A percentile compares a stretch with the other conserved stretches of the same genome.
Evolutionary conservation across 2,888 invertebrate species (phyloP).

Genomic region (Drosophila merina): DNA sequence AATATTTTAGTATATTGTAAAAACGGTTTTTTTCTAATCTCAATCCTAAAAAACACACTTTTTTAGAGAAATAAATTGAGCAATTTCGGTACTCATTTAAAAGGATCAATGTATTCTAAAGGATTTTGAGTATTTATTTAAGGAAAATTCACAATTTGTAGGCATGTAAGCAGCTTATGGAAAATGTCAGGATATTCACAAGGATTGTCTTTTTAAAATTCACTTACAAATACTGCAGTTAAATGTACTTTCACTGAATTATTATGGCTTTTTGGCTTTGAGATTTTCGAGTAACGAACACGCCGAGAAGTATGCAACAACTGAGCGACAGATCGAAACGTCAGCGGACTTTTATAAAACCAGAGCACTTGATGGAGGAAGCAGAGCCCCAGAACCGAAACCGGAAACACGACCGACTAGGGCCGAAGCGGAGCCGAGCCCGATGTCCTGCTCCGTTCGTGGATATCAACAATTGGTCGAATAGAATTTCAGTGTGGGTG

Average conservation of each 20-base stretch:
- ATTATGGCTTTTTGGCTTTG: slow-evolving; percentile 1
- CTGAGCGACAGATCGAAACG: slow-evolving; percentile 80
- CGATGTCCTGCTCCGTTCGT: slow-evolving; percentile 50
- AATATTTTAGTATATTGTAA: no score
- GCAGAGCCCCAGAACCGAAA: slow-evolving; percentile 44
- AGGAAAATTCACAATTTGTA: no score
- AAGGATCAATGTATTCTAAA: no score
- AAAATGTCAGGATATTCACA: background rate
- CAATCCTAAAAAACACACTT: no score
- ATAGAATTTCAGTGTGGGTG: slow-evolving; percentile 49
- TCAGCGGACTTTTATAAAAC: slow-evolving; percentile 74
- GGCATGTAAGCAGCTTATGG: no score
- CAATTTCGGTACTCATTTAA: no score
- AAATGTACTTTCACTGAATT: slow-evolving; percentile 26
- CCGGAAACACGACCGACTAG: slow-evolving; percentile 44
- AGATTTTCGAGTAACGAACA: slow-evolving; percentile 55
- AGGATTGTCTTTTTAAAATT: background rate
- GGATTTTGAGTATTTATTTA: no score
- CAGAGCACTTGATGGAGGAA: background rate
- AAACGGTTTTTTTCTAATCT: no score
- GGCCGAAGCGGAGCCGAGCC: slow-evolving; percentile 20
- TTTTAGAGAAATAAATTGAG: no score
- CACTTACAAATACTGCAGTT: slow-evolving; percentile 34
- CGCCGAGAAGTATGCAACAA: slow-evolving; percentile 81
- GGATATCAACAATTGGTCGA: slow-evolving; percentile 79